Base-by-base conservation (phyloP, 1,140 invertebrate species). In the Cylas formicarius region DNA sequence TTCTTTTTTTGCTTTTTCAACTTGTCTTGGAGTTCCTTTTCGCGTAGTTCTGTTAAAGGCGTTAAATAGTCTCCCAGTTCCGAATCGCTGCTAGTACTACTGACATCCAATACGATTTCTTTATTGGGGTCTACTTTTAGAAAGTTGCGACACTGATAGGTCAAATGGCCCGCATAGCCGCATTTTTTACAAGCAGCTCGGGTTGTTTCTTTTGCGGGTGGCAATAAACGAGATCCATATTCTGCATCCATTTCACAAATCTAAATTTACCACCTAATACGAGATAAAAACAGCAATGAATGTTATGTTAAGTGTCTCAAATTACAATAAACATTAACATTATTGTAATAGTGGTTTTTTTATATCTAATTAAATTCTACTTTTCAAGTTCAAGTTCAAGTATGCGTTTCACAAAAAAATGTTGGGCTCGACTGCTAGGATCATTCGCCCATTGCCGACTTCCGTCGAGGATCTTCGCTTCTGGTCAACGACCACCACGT, bases 61-160 rank as follows among this genome's bases (percentile, higher is more conserved):
- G 89, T 91, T 1, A 78, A 66, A 63, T 86, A 86, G 43, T 91
- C 81, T n/a, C n/a, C n/a, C 42, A 87, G 77, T 41, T 87, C 86
- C 26, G 76, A 79, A 52, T 92, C 87, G 50, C 90, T 94, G 38
- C 90, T 95, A 10, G 93, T 97, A 56, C 90, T 94, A 57, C 90
- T 93, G 2, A 97, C 89, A 68, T 97, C 93, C 40, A 97, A 66
- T 2, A 96, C 82, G 51, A 95, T 88, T 61, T 95, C 91, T 64
- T 86, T 88, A 53, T 84, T 81, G 3, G 80, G 80, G 55, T 84
- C 84, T 48, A 90, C 81, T 75, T 93, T 90, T 22, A 97, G 80
- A 68, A 97, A 96, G 66, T 97, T 97, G 56, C 91, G 70, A 66
- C 93, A 97, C 66, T 97, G 92, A 69, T 86, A 97, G 10, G 93